Conservation (phyloP, 1,140 invertebrate species). For the Fopius arisanus region DNA sequence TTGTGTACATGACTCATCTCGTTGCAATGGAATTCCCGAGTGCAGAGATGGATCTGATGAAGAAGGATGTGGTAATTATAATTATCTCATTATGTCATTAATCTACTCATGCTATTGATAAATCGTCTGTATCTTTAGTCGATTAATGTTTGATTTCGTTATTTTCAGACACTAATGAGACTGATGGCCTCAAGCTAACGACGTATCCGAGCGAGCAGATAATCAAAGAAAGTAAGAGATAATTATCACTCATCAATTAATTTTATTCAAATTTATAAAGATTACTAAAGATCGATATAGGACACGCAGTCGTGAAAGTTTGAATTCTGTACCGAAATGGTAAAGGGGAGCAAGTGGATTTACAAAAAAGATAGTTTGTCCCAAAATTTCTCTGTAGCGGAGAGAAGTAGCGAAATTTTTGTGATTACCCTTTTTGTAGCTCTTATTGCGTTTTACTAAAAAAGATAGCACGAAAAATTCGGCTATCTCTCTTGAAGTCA, state of each 20-base stretch:
- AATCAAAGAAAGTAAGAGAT: conserved; percentile 80
- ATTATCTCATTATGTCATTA: not conserved
- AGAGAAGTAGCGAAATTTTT: too few species aligned
- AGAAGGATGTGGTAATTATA: conserved; percentile 71
- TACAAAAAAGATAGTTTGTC: too few species aligned
- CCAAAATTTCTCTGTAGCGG: too few species aligned
- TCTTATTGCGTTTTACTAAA: too few species aligned
- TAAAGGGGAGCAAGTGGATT: too few species aligned
- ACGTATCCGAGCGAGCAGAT: conserved; percentile 80
- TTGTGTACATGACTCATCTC: conserved; percentile 63
- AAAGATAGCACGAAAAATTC: too few species aligned
- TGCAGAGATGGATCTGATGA: conserved; percentile 84
- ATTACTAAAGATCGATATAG: not conserved
- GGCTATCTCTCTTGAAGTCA: too few species aligned
- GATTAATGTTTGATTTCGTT: not conserved
- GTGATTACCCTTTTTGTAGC: too few species aligned
- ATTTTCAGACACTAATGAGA: conserved; percentile 22
- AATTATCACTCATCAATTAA: too few species aligned
- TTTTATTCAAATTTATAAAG: not conserved
- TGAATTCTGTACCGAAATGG: too few species aligned
- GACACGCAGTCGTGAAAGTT: not conserved
- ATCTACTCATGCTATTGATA: too few species aligned
- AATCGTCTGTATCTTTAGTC: not conserved
- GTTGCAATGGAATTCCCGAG: conserved; percentile 73
- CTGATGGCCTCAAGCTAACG: conserved; percentile 68